Base-by-base conservation (phyloP, 2,888 invertebrate genomes). In the Pheosia gnoma region DNA sequence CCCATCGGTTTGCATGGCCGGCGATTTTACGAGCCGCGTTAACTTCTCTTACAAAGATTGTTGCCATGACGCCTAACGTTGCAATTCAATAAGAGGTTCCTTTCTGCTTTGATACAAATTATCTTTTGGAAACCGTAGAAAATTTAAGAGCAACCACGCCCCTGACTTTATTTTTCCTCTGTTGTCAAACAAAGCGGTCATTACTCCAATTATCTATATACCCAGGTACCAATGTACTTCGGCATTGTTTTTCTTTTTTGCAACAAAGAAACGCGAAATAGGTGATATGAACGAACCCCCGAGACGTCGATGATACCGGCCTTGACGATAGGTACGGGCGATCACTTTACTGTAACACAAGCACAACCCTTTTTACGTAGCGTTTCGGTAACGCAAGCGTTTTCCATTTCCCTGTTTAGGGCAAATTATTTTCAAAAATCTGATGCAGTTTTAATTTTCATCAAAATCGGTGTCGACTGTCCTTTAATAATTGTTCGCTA, bases 251-350 rank as follows among this genome's bases (percentile, higher is more conserved):
- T 13, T 13, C 8, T 55, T 39, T 39, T 39, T 6, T 13, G 55
- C 1, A 55, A 55, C 55, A 55, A 55, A 55, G 39, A 13, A 1
- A 55, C 36, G 6, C 11, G 25, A 39, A 55, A 55, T 39, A 39
- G 55, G 39, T 55, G 39, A 39, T 55, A 39, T 13, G 39, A 55
- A 55, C 39, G 39, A 55, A 55, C 39, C 5, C n/a, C n/a, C 55
- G 55, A 39, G 39, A 7, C 55, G 39, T n/a, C 39, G 55, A n/a
- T 53, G n/a, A 36, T 10, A 38, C 54, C 38, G 13, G 8, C 39
- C 39, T 39, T 55, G 39, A 3, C n/a, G 39, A 55, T 11, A 25
- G 25, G 25, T 25, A 36, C 39, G 8, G 55, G 55, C 55, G 39
- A 55, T 55, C 39, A 7, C 55, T 55, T 60, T 52, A 25, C 25